phyloP scores from a whole-genome alignment of 2,113 vertebrate species.

The Podarcis raffonei region DNA sequence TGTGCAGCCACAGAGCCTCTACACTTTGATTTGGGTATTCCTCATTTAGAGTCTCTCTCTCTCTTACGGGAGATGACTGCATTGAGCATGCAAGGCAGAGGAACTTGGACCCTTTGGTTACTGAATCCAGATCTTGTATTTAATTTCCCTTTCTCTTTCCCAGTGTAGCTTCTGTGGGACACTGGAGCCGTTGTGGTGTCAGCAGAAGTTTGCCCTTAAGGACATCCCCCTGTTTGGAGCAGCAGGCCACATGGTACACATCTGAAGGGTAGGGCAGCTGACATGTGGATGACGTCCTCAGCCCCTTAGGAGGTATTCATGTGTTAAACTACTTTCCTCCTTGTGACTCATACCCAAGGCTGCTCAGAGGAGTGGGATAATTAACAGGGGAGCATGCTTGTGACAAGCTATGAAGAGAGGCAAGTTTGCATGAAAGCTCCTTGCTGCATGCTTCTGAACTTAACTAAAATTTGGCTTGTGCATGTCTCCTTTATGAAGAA shows the following conservation, averaged over 20 bases:
- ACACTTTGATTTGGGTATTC: constrained; percentile 7
- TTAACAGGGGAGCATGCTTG: neutral
- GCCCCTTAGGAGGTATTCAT: constrained; percentile 81
- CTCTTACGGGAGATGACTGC: constrained; percentile 49
- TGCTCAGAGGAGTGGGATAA: constrained; percentile 36
- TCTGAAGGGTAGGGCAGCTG: constrained; percentile 83
- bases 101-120: constrained; percentile 55
- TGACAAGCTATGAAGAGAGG: neutral
- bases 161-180: constrained; percentile 84
- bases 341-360: constrained; percentile 50
- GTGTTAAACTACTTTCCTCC: constrained; percentile 73
- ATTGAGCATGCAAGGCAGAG: constrained; percentile 71
- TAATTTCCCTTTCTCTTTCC: constrained; percentile 82
- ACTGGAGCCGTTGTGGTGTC: constrained; percentile 84
- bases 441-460: constrained; percentile 32
- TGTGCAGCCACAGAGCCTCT: constrained; percentile 23
- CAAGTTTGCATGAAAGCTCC: rapidly evolving
- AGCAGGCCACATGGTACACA: constrained; percentile 77
- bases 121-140: constrained; percentile 76
- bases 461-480: constrained; percentile 20
- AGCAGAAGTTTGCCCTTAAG: constrained; percentile 84
- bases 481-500: constrained; percentile 11
- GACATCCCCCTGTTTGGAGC: constrained; percentile 81
- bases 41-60: constrained; percentile 21
- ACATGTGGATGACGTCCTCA: constrained; percentile 80